Conservation (phyloP, 2,888 invertebrate genomes). For the Dasypogon diadema region DNA sequence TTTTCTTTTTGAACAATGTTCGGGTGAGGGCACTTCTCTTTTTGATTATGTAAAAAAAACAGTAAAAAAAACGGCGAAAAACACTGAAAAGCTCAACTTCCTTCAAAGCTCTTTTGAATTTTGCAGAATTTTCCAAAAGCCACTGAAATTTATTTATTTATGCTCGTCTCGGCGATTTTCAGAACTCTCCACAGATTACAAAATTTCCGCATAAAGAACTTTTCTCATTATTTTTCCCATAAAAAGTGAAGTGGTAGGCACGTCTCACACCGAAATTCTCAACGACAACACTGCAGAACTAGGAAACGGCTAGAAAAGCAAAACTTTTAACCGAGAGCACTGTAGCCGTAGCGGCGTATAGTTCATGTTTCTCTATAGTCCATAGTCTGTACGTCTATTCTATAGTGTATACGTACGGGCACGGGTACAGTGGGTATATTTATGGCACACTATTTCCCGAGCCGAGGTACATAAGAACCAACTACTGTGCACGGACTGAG, state of each 20-base stretch:
- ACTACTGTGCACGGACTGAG: conserved; percentile 24
- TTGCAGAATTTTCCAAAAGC: background rate
- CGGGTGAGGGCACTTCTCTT: background rate
- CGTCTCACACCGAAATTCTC: conserved; percentile 38
- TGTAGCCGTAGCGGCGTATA: background rate
- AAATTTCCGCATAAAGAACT: background rate
- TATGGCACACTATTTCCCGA: conserved; percentile 37
- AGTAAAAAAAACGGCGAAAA: background rate
- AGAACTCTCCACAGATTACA: background rate
- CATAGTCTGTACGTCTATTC: too few relatives aligned
- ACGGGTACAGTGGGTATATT: conserved; percentile 15
- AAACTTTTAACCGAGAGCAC: conserved; percentile 32
- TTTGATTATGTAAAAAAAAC: conserved; percentile 17
- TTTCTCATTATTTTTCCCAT: background rate
- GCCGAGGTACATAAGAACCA: background rate
- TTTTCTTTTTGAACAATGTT: background rate
- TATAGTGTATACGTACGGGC: background rate
- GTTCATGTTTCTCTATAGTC: background rate
- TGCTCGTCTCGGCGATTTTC: too few relatives aligned
- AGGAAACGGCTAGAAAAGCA: conserved; percentile 40
- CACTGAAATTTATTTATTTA: background rate
- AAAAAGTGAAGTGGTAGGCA: conserved; percentile 11
- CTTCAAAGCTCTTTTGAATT: conserved; percentile 10
- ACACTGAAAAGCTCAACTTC: conserved; percentile 35
- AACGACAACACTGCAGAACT: conserved; percentile 47